Percentiles rank a stretch among this genome's conserved stretches.
These are phyloP conservation scores for Synergus gifuensis DNA, from an alignment of 2,888 invertebrate species.

Conservation along the genomic window DNA sequence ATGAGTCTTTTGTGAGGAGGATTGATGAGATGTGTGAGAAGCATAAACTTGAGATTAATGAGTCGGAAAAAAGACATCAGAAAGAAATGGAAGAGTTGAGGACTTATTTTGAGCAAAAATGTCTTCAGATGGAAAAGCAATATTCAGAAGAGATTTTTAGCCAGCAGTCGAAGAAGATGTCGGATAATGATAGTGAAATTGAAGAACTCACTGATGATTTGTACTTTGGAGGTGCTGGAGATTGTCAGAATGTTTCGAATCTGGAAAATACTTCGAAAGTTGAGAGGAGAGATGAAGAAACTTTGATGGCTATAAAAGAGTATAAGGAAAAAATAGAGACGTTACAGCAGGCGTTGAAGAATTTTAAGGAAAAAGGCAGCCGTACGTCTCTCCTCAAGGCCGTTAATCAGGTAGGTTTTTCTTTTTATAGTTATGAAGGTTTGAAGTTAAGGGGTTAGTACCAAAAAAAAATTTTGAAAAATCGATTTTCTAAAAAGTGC, in stretches of 20 bases:
- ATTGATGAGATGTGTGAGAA: slow-evolving; percentile 74
- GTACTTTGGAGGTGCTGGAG: slow-evolving; percentile 66
- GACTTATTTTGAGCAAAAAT: slow-evolving; percentile 89
- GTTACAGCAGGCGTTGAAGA: slow-evolving; percentile 50
- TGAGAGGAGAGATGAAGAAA: slow-evolving; percentile 41
- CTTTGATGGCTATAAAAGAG: slow-evolving; percentile 48
- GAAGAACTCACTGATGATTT: slow-evolving; percentile 78
- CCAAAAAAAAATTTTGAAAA: too few species aligned
- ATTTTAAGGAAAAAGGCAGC: slow-evolving; percentile 54
- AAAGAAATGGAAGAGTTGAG: slow-evolving; percentile 89
- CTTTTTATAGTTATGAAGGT: not conserved
- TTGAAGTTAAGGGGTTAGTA: too few species aligned
- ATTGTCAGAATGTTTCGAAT: slow-evolving; percentile 62
- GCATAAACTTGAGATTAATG: slow-evolving; percentile 79
- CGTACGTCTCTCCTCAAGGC: slow-evolving; percentile 49
- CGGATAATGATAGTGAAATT: slow-evolving; percentile 75
- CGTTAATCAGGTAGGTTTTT: slow-evolving; percentile 65
- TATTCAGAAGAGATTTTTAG: slow-evolving; percentile 86
- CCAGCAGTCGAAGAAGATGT: slow-evolving; percentile 83
- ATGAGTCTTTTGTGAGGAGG: slow-evolving; percentile 57
- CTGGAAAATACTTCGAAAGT: slow-evolving; percentile 1
- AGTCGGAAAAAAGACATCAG: slow-evolving; percentile 84
- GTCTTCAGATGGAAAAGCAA: slow-evolving; percentile 89
- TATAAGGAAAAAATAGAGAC: slow-evolving; percentile 62
- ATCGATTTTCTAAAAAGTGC: too few species aligned